These are phyloP conservation scores for Gari tellinella DNA, from an alignment of 2,888 invertebrate species.

Conservation along the genomic window DNA sequence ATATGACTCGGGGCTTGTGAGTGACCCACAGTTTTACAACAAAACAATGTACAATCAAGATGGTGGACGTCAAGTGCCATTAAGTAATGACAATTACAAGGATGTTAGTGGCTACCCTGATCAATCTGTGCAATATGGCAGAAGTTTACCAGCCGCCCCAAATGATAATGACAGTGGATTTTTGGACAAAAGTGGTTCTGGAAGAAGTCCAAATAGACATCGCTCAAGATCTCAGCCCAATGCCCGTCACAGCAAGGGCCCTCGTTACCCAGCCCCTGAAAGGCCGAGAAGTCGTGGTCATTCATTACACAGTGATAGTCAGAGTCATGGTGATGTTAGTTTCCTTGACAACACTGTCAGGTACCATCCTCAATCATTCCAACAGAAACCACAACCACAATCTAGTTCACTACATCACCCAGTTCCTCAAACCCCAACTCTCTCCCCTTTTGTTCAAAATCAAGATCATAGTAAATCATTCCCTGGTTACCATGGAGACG, in stretches of 20 bases:
- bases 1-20: constrained; percentile 36
- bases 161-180: constrained; percentile 46
- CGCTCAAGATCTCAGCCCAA: constrained; percentile 47
- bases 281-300: constrained; percentile 41
- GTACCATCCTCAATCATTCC: constrained; percentile 30
- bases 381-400: constrained; percentile 19
- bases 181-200: constrained; percentile 29
- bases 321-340: constrained; percentile 24
- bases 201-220: constrained; percentile 25
- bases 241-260: constrained; percentile 33
- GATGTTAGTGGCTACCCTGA: constrained; percentile 24
- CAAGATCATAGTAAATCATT: background rate
- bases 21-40: constrained; percentile 4
- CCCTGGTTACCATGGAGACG: constrained; percentile 45
- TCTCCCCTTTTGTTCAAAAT: constrained; percentile 6
- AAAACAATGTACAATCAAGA: constrained; percentile 53
- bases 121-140: background rate
- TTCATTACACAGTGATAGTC: constrained; percentile 38
- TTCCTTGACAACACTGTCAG: constrained; percentile 21
- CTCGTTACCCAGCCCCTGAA: constrained; percentile 39
- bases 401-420: constrained; percentile 25
- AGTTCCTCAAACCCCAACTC: constrained; percentile 20
- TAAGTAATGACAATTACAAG: constrained; percentile 27
- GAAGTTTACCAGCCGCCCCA: constrained; percentile 7
- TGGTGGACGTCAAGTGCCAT: constrained; percentile 55